Evolutionary conservation across 2,888 invertebrate species (phyloP).

Genomic region (Oscheius myriophilus): DNA sequence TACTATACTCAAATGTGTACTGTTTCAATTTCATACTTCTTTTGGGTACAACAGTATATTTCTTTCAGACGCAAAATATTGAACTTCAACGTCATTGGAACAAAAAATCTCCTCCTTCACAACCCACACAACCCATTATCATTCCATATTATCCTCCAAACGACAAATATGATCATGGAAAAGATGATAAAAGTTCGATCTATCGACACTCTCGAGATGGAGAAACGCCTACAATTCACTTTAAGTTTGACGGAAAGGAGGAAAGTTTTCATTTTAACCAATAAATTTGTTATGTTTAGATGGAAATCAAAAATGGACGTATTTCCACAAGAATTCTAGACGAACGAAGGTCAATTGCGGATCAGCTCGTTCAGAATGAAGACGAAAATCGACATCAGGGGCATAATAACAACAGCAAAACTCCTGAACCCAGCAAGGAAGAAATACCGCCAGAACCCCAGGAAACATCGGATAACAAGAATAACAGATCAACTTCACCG

Average conservation of each 20-base stretch:
- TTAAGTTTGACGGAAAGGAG: conserved; percentile 23
- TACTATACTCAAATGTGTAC: too few species aligned
- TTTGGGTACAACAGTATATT: too few species aligned
- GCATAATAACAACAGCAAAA: background rate
- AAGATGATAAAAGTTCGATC: background rate
- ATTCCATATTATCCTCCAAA: conserved; percentile 20
- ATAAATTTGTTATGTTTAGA: conserved; percentile 6
- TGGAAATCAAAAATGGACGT: conserved; percentile 27
- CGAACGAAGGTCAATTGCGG: background rate
- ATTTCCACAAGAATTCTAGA: conserved; percentile 19
- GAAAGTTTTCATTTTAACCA: background rate
- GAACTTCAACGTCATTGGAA: conserved; percentile 33
- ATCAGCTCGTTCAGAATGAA: conserved; percentile 14
- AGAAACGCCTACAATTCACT: conserved; percentile 3
- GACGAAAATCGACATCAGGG: background rate
- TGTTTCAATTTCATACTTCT: too few species aligned
- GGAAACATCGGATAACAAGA: background rate
- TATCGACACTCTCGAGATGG: background rate
- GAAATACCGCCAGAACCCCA: too few species aligned
- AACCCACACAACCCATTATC: conserved; percentile 33
- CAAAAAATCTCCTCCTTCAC: conserved; percentile 26
- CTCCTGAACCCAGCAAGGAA: too few species aligned
- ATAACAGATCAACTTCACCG: background rate
- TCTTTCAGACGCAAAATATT: conserved; percentile 20
- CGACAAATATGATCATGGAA: background rate